phyloP scores from a whole-genome alignment of 2,113 vertebrate species.

The Isurus oxyrinchus region DNA sequence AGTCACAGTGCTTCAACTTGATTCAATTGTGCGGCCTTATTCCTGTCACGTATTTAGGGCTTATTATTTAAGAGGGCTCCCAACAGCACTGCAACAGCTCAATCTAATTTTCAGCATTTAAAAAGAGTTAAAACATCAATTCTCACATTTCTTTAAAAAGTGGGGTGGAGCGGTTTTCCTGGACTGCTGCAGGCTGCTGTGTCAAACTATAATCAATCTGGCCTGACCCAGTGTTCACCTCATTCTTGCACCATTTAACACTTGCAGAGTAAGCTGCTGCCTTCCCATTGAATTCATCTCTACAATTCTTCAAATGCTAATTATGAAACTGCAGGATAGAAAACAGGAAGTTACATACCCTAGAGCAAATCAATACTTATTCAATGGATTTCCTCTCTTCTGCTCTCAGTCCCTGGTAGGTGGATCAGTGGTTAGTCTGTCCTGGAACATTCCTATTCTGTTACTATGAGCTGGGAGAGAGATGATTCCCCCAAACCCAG shows the following conservation, averaged over 20 bases:
- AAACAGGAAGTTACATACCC: not conserved
- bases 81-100: not conserved
- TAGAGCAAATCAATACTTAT: not conserved
- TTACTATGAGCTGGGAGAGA: not conserved
- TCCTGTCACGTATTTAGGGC: not conserved
- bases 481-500: not conserved
- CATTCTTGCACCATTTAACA: not conserved
- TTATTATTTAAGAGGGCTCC: not conserved
- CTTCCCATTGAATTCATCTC: not conserved
- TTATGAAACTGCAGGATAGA: not conserved
- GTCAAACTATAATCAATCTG: not conserved
- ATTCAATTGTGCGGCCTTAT: not conserved
- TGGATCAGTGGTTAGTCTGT: not conserved
- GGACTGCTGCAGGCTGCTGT: not conserved
- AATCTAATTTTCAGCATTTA: not conserved
- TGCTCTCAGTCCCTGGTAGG: not conserved
- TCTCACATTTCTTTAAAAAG: not conserved
- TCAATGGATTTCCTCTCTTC: not conserved
- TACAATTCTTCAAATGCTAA: not conserved
- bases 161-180: not conserved
- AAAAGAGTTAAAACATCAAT: not conserved
- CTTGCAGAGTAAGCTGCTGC: not conserved
- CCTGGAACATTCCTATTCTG: not conserved
- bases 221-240: not conserved
- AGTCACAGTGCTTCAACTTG: not conserved